A percentile compares a stretch with the other conserved stretches of the same genome.
phyloP scores from a whole-genome alignment of 1,140 invertebrate genomes.

The Drosophila sucinea region DNA sequence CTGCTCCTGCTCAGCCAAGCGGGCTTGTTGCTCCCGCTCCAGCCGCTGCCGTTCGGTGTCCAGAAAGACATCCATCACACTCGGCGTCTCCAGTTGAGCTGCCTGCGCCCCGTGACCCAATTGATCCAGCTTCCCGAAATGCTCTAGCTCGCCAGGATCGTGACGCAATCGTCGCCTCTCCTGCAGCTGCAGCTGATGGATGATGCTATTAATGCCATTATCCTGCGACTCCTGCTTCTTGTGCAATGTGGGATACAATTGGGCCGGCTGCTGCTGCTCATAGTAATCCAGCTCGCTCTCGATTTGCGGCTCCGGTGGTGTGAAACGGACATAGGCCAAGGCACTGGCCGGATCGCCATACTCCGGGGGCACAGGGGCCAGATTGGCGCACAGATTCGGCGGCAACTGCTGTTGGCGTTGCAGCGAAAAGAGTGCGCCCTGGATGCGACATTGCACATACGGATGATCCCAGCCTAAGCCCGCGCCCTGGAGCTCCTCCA shows the following conservation, averaged over 20 bases:
- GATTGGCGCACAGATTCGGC: slow-evolving; percentile 74
- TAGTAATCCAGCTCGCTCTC: slow-evolving; percentile 91
- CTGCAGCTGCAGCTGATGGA: slow-evolving; percentile 64
- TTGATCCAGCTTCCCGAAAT: slow-evolving; percentile 69
- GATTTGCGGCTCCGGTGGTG: slow-evolving; percentile 85
- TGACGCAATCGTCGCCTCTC: slow-evolving; percentile 67
- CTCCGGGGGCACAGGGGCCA: slow-evolving; percentile 68
- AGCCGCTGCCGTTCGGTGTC: slow-evolving; percentile 73
- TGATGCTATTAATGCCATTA: slow-evolving; percentile 52
- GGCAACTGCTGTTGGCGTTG: slow-evolving; percentile 76
- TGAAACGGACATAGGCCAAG: slow-evolving; percentile 91
- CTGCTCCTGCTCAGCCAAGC: slow-evolving; percentile 46
- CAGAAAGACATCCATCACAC: slow-evolving; percentile 73
- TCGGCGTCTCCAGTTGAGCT: slow-evolving; percentile 61
- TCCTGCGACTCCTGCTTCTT: slow-evolving; percentile 57
- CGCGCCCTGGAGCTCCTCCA: slow-evolving; percentile 82
- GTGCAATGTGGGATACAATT: slow-evolving; percentile 84
- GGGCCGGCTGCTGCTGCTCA: slow-evolving; percentile 43
- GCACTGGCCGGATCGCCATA: slow-evolving; percentile 86
- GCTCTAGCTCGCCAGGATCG: slow-evolving; percentile 69
- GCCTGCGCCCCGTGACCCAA: slow-evolving; percentile 41
- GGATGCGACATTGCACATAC: slow-evolving; percentile 82
- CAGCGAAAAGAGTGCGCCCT: slow-evolving; percentile 72
- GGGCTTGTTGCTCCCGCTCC: slow-evolving; percentile 61
- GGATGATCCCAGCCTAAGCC: slow-evolving; percentile 83